Percentiles rank a stretch among this genome's conserved stretches.
These are phyloP conservation scores for Caenorhabditis zanzibari DNA, from an alignment of 2,888 invertebrate genomes.

Conservation along the genomic window DNA sequence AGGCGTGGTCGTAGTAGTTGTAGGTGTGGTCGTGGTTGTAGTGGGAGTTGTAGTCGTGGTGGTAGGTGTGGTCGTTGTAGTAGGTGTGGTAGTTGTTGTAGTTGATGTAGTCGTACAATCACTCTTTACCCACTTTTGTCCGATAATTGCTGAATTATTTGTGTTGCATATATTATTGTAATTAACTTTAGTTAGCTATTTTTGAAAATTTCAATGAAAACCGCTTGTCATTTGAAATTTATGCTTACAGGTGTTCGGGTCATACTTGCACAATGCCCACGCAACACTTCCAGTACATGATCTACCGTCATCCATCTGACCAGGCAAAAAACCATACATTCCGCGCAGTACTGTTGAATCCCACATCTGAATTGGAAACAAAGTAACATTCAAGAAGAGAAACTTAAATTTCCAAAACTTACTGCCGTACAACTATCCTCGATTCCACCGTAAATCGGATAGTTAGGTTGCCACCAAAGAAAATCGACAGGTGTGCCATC, in stretches of 20 bases:
- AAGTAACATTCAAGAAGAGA: too few relatives aligned
- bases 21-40: slow-evolving; percentile 2
- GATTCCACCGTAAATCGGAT: slow-evolving; percentile 21
- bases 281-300: slow-evolving; percentile 1
- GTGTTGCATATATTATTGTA: background rate
- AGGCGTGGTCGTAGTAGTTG: slow-evolving; percentile 11
- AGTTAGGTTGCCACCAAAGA: slow-evolving; percentile 45
- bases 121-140: slow-evolving; percentile 6
- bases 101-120: slow-evolving; percentile 22
- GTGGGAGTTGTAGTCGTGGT: slow-evolving; percentile 4
- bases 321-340: slow-evolving; percentile 8
- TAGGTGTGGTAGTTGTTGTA: slow-evolving; percentile 9
- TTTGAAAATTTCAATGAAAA: too few relatives aligned
- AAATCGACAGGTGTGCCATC: slow-evolving; percentile 46
- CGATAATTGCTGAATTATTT: slow-evolving; percentile 17
- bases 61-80: slow-evolving; percentile 15
- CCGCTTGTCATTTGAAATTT: background rate
- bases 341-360: slow-evolving; percentile 22
- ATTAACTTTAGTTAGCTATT: too few relatives aligned
- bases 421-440: slow-evolving; percentile 50
- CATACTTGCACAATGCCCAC: slow-evolving; percentile 49
- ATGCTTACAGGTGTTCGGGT: slow-evolving; percentile 36
- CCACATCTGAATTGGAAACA: slow-evolving; percentile 18
- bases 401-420: too few relatives aligned
- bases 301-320: slow-evolving; percentile 28